These are phyloP conservation scores for Leptodirus hochenwartii DNA, from an alignment of 2,888 invertebrate genomes.

Conservation along the genomic window DNA sequence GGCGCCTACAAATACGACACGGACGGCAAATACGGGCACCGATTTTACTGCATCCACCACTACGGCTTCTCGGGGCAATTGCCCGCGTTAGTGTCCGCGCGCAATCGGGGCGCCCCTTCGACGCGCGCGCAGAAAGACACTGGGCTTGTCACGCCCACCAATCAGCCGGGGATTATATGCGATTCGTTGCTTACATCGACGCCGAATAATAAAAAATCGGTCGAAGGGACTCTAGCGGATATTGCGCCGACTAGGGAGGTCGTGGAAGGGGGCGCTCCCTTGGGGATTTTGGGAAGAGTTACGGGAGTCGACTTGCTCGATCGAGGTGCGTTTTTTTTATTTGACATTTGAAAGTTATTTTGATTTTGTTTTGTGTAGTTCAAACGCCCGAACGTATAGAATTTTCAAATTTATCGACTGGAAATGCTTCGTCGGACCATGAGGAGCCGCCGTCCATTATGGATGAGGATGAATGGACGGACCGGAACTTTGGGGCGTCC, in stretches of 20 bases:
- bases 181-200: too few species aligned
- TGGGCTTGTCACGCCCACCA: too few species aligned
- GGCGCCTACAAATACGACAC: slow-evolving; percentile 58
- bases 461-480: slow-evolving; percentile 93
- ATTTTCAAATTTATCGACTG: slow-evolving; percentile 51
- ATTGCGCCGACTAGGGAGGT: too few species aligned
- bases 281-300: too few species aligned
- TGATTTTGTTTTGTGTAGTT: slow-evolving; percentile 26
- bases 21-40: slow-evolving; percentile 44
- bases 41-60: slow-evolving; percentile 62
- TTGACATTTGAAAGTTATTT: slow-evolving; percentile 3
- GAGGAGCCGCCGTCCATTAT: slow-evolving; percentile 56
- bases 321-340: slow-evolving; percentile 20
- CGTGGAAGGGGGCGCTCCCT: too few species aligned
- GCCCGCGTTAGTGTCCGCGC: too few species aligned
- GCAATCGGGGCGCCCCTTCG: too few species aligned
- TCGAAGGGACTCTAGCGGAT: too few species aligned
- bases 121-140: too few species aligned
- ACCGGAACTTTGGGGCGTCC: slow-evolving; percentile 74
- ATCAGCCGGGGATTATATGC: too few species aligned
- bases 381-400: slow-evolving; percentile 65
- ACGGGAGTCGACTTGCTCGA: slow-evolving; percentile 32
- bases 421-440: slow-evolving; percentile 35
- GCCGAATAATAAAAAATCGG: too few species aligned
- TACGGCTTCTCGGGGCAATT: slow-evolving; percentile 43